These are phyloP conservation scores for Morus bassanus DNA, from an alignment of 2,797 vertebrate genomes.

Conservation along the genomic window DNA sequence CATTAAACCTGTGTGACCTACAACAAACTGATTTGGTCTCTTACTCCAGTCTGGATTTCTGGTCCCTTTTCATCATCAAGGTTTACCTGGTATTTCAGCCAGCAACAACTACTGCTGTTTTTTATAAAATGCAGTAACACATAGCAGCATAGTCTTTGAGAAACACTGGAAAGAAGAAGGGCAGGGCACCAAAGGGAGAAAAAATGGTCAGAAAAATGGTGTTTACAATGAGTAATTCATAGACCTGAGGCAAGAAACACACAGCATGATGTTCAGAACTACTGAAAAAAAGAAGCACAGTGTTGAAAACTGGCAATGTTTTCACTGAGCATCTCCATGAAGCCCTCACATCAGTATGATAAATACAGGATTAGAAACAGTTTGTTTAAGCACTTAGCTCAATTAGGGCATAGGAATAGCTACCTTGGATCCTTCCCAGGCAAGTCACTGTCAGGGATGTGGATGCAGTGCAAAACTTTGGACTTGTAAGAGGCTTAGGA, in stretches of 20 bases:
- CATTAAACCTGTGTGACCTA: not conserved
- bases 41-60: not conserved
- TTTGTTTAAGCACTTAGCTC: not conserved
- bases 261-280: not conserved
- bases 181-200: not conserved
- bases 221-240: not conserved
- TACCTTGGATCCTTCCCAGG: not conserved
- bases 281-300: not conserved
- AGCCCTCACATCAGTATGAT: not conserved
- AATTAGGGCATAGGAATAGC: not conserved
- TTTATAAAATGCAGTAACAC: not conserved
- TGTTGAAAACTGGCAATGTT: not conserved
- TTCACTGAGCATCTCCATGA: not conserved
- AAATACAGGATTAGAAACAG: not conserved
- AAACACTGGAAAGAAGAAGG: not conserved
- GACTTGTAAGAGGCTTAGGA: not conserved
- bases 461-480: not conserved
- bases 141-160: not conserved
- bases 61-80: not conserved
- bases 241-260: not conserved
- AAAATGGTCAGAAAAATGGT: not conserved
- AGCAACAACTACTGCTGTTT: not conserved
- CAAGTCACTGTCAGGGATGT: not conserved
- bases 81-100: not conserved
- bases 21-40: not conserved